Base-by-base conservation (phyloP, 2,888 invertebrate species). In the Patella depressa region DNA sequence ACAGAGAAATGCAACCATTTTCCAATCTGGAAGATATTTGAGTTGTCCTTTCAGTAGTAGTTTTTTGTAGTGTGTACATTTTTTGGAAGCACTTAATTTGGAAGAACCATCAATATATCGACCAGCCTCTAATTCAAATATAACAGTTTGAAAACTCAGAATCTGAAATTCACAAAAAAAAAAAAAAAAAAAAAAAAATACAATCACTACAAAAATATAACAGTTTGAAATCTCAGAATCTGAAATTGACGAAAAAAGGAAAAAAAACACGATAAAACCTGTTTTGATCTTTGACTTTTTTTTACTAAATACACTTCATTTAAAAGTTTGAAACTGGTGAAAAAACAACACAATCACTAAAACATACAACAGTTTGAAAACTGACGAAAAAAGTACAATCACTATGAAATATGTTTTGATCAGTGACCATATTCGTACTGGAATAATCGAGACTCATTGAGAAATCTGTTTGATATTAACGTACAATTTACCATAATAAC, bases 1-100 rank as follows among this genome's bases (percentile, higher is more conserved):
- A 89, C 97, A 97, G 1, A 97, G 93, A 89, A 96, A 97, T 77
- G 96, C 95, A 59, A 97, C 94, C 0, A 95, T 94, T 80, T 96
- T 95, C 78, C 96, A 94, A 84, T 97, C 96, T 59, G 95, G 94
- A 15, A 97, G 93, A 87, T 95, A 94, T 85, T 95, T 94, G 94
- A 97, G 96, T 86, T 97, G 96, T 3, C 97, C 97, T 86, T 96
- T 95, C 12, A 97, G 93, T 17, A 90, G 80, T 17, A 86, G 78
- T n/a, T 73, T 57, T 76, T 76, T 69, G 55, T 65, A 65, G 24
- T 65, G 65, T 19, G 12, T 65, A 24, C 19, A 65, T 24, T 24
- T 65, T 24, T 19, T 65, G 65, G 65, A 65, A 65, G 65, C 19
- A 65, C 24, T 65, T 12, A 24, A 65, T 19, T 65, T 65, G 3